A percentile compares a stretch with the other conserved stretches of the same genome.
phyloP scores from a whole-genome alignment of 2,888 invertebrate genomes.

The Flexamia atlantica region DNA sequence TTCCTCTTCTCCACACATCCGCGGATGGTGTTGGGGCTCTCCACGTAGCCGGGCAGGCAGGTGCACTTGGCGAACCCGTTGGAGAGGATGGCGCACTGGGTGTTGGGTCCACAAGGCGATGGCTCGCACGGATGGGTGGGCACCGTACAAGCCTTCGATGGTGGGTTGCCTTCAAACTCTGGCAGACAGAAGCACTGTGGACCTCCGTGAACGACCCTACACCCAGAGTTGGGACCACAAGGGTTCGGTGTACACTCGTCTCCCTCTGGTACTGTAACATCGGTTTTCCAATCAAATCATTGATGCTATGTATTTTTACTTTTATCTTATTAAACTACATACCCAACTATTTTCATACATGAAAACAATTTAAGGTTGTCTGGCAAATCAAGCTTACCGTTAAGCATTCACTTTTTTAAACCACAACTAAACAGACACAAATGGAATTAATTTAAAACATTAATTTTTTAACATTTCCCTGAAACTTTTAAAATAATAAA shows the following conservation, averaged over 20 bases:
- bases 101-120: conserved; percentile 93
- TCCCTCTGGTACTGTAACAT: conserved; percentile 89
- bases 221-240: conserved; percentile 91
- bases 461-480: no score
- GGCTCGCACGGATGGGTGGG: conserved; percentile 90
- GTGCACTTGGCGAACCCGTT: conserved; percentile 94
- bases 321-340: no score
- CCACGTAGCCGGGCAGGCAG: conserved; percentile 88
- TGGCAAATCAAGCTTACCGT: no score
- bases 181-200: conserved; percentile 93
- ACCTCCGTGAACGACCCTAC: conserved; percentile 84
- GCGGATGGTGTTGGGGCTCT: conserved; percentile 92
- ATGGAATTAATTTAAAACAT: no score
- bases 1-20: conserved; percentile 89
- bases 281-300: not conserved
- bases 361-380: no score
- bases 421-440: no score
- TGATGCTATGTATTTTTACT: no score
- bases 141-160: conserved; percentile 82
- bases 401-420: no score
- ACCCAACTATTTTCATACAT: no score
- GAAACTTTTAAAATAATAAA: no score
- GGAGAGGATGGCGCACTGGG: conserved; percentile 86
- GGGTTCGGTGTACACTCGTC: conserved; percentile 90
- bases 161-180: conserved; percentile 92